phyloP scores from a whole-genome alignment of 2,797 vertebrate species.

The Steatocranus sp. region DNA sequence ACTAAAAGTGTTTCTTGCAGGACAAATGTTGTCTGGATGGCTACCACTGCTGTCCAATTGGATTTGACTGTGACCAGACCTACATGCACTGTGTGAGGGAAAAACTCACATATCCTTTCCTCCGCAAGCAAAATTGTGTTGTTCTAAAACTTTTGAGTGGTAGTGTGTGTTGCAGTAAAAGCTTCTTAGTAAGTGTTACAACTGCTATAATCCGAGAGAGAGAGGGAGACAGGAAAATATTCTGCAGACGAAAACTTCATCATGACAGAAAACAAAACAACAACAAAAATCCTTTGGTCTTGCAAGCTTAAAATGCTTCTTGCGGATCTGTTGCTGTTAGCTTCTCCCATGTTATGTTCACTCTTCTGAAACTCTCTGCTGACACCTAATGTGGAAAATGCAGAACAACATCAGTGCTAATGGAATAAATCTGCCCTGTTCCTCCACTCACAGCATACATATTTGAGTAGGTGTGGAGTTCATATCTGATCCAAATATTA shows the following conservation, averaged over 20 bases:
- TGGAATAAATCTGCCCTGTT: not conserved
- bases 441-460: not conserved
- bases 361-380: not conserved
- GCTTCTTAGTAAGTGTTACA: no score
- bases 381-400: not conserved
- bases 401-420: not conserved
- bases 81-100: constrained; percentile 40
- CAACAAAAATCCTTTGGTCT: no score
- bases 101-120: constrained; percentile 31
- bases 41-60: constrained; percentile 62
- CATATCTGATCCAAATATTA: no score
- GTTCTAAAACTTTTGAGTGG: no score
- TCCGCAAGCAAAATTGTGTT: not conserved
- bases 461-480: not conserved
- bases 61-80: constrained; percentile 52
- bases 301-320: not conserved
- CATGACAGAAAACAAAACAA: no score
- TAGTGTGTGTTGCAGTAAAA: no score
- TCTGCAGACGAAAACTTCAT: no score
- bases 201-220: no score
- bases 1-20: constrained; percentile 20
- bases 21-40: constrained; percentile 66
- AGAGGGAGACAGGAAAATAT: no score
- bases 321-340: not conserved
- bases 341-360: not conserved